Percentiles rank a stretch among this genome's conserved stretches.
Conservation (phyloP, 2,797 vertebrate genomes). For the Poecilia gillii region DNA sequence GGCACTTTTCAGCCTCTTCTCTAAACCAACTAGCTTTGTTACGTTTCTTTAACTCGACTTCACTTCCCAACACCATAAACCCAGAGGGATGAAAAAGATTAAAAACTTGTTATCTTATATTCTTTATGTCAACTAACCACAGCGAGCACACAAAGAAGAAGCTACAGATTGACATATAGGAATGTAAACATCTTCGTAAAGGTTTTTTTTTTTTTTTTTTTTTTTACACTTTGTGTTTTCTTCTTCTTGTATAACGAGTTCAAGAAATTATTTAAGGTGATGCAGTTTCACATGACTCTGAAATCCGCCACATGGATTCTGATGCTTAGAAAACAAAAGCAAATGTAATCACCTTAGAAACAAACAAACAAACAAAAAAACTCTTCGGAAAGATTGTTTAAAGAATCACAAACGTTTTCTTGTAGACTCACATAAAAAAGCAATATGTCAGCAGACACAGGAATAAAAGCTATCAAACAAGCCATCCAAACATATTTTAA, state of each 20-base stretch:
- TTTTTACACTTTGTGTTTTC: background rate
- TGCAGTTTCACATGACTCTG: background rate
- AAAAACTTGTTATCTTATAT: background rate
- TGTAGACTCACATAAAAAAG: slow-evolving; percentile 34
- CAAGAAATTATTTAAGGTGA: background rate
- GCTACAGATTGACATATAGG: background rate
- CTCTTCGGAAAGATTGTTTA: slow-evolving; percentile 1
- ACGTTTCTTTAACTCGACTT: background rate
- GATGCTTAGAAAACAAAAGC: slow-evolving; percentile 5
- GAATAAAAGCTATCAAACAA: slow-evolving; percentile 72
- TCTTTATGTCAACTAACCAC: background rate
- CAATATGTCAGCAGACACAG: slow-evolving; percentile 39
- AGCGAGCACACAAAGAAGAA: background rate
- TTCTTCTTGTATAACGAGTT: background rate
- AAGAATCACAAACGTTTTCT: slow-evolving; percentile 52
- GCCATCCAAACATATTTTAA: slow-evolving; percentile 80
- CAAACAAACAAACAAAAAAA: background rate
- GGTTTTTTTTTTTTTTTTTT: background rate
- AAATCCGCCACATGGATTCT: background rate
- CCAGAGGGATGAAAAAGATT: background rate
- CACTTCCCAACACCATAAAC: background rate
- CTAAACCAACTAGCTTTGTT: background rate
- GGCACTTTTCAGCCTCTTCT: background rate
- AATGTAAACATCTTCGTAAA: background rate
- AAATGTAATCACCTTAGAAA: slow-evolving; percentile 12